Conservation (phyloP, 2,888 invertebrate genomes). For the Rosalia funebris region DNA sequence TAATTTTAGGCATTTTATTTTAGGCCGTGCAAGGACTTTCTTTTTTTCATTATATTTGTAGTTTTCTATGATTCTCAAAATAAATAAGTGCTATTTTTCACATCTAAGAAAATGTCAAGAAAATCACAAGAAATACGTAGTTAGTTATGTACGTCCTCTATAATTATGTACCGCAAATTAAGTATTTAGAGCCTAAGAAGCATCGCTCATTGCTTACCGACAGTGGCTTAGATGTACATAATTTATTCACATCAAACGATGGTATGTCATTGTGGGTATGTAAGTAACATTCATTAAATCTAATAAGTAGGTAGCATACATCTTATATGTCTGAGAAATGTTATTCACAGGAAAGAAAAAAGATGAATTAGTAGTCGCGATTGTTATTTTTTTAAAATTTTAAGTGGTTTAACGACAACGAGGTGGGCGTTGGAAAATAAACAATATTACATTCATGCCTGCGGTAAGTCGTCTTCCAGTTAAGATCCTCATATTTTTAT, state of each 20-base stretch:
- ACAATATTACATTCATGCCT: slow-evolving; percentile 2
- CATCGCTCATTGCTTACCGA: too few relatives aligned
- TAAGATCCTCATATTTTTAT: neutral
- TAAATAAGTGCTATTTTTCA: too few relatives aligned
- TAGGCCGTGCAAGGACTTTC: too few relatives aligned
- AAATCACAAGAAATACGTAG: too few relatives aligned
- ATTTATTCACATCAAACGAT: slow-evolving; percentile 24
- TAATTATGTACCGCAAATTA: too few relatives aligned
- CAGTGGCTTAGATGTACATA: slow-evolving; percentile 10
- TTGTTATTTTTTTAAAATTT: slow-evolving; percentile 22
- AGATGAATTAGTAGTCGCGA: slow-evolving; percentile 22
- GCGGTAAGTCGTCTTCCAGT: neutral
- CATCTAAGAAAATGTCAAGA: too few relatives aligned
- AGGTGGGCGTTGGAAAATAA: slow-evolving; percentile 27
- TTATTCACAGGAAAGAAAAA: slow-evolving; percentile 26
- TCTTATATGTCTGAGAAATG: slow-evolving; percentile 33
- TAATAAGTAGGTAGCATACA: slow-evolving; percentile 40
- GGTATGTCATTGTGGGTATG: slow-evolving; percentile 28
- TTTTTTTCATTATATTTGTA: too few relatives aligned
- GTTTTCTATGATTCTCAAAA: too few relatives aligned
- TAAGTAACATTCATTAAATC: slow-evolving; percentile 35
- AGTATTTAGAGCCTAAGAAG: too few relatives aligned
- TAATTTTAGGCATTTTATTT: too few relatives aligned
- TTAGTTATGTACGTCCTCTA: too few relatives aligned
- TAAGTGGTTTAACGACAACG: slow-evolving; percentile 32